phyloP scores from a whole-genome alignment of 2,888 invertebrate genomes.

The Netelia virgata region DNA sequence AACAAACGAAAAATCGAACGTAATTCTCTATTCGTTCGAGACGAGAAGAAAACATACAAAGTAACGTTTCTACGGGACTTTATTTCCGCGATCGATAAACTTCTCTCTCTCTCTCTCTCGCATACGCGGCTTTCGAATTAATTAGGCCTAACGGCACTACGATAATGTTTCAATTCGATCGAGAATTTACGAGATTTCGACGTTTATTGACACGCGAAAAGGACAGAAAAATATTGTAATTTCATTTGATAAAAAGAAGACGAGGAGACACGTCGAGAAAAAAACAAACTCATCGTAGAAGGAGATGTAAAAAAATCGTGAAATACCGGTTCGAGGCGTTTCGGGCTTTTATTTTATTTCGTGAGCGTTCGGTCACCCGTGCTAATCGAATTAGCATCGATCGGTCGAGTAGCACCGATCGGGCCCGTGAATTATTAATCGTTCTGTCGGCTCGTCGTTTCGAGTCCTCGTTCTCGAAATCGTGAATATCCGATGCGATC shows the following conservation, averaged over 20 bases:
- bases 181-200: neutral
- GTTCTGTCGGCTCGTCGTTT: constrained; percentile 30
- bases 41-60: too few species aligned
- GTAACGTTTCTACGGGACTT: too few species aligned
- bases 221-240: too few species aligned
- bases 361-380: neutral
- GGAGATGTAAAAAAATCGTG: neutral
- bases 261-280: neutral
- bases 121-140: neutral
- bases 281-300: constrained; percentile 1
- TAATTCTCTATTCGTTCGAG: too few species aligned
- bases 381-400: constrained; percentile 35
- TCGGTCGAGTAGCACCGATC: constrained; percentile 18
- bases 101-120: too few species aligned
- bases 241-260: neutral
- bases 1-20: too few species aligned
- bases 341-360: neutral
- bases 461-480: constrained; percentile 38
- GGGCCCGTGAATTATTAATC: constrained; percentile 33
- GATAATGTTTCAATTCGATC: neutral
- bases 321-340: neutral
- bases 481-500: constrained; percentile 15
- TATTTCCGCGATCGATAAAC: too few species aligned
- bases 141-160: neutral
- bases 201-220: neutral